A percentile compares a stretch with the other conserved stretches of the same genome.
Conservation (phyloP, 1,140 invertebrate genomes). For the Leptinotarsa lineolata region DNA sequence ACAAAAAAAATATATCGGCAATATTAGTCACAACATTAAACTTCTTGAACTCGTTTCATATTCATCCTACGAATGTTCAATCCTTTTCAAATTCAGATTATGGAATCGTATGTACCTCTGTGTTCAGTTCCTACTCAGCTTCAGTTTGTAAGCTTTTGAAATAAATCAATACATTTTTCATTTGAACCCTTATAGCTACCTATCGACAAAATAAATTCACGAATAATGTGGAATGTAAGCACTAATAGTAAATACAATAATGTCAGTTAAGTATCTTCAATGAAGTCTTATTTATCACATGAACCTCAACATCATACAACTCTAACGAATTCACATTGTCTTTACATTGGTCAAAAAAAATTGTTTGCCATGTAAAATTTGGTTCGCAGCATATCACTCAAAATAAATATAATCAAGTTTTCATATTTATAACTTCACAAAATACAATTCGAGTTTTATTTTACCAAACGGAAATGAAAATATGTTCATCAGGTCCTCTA, state of each 20-base stretch:
- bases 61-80: neutral
- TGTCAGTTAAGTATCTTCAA: slow-evolving; percentile 3
- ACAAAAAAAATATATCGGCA: neutral
- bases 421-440: neutral
- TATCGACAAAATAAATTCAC: neutral
- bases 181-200: neutral
- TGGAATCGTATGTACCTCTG: neutral
- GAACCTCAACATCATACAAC: neutral
- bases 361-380: neutral
- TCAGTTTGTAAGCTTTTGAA: neutral
- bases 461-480: neutral
- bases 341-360: neutral
- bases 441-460: neutral
- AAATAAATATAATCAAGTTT: neutral
- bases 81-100: neutral
- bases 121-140: neutral
- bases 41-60: neutral
- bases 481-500: neutral
- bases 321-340: neutral
- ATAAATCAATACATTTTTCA: neutral
- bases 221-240: neutral
- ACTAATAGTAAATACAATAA: neutral
- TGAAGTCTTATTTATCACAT: slow-evolving; percentile 8
- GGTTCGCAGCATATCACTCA: neutral
- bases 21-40: neutral